Evolutionary conservation across 2,113 vertebrate genomes (phyloP).

Genomic region (Phalacrocorax aristotelis): DNA sequence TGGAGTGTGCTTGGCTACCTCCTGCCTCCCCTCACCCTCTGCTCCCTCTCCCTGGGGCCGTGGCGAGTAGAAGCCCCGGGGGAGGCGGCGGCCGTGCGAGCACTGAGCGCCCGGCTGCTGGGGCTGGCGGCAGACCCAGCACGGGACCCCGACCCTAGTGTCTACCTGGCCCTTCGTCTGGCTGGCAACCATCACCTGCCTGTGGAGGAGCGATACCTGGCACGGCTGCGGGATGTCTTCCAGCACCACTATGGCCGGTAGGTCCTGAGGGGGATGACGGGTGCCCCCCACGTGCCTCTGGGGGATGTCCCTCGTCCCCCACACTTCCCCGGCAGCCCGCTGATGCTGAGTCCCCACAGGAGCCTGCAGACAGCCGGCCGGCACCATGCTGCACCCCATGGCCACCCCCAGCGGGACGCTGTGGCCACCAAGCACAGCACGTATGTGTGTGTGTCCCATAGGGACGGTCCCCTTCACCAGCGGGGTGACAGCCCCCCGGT

Average conservation of each 20-base stretch:
- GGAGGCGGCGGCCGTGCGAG: background rate
- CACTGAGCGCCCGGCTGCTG: conserved; percentile 77
- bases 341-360: background rate
- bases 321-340: rapidly evolving
- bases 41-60: background rate
- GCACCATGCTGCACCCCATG: rapidly evolving
- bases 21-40: background rate
- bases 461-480: background rate
- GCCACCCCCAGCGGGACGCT: background rate
- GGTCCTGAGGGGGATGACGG: rapidly evolving
- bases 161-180: conserved; percentile 88
- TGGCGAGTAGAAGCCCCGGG: background rate
- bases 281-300: too few relatives aligned
- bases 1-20: background rate
- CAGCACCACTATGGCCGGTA: conserved; percentile 78
- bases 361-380: background rate
- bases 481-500: rapidly evolving
- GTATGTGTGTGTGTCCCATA: background rate
- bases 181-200: conserved; percentile 74
- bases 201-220: conserved; percentile 77
- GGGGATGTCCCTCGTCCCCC: too few relatives aligned
- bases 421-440: rapidly evolving
- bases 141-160: conserved; percentile 80
- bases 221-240: conserved; percentile 72
- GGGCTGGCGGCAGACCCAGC: conserved; percentile 56